Percentiles rank a stretch among this genome's conserved stretches.
These are phyloP conservation scores for Hyposoter dolosus DNA, from an alignment of 2,888 invertebrate genomes.

Conservation along the genomic window DNA sequence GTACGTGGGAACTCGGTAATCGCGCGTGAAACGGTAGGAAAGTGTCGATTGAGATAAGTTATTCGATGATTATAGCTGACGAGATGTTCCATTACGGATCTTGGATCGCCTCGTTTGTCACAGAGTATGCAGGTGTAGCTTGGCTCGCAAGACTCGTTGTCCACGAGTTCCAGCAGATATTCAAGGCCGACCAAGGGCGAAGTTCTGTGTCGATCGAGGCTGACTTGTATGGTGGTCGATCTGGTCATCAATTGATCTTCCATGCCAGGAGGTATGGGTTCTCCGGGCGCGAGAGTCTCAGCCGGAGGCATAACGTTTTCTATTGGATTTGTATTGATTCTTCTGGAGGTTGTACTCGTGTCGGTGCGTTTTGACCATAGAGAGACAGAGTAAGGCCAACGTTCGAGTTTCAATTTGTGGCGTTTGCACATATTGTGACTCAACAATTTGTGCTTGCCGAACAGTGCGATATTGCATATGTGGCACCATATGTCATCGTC, in stretches of 20 bases:
- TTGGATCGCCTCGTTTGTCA: conserved; percentile 91
- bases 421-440: conserved; percentile 83
- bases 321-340: conserved; percentile 62
- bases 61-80: conserved; percentile 91
- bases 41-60: conserved; percentile 90
- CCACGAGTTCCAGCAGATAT: conserved; percentile 91
- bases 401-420: conserved; percentile 83
- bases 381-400: conserved; percentile 83
- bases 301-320: conserved; percentile 68
- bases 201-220: conserved; percentile 86
- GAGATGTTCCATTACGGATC: conserved; percentile 92
- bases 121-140: conserved; percentile 92
- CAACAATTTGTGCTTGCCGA: conserved; percentile 82
- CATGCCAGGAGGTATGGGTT: conserved; percentile 90
- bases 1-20: conserved; percentile 88
- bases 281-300: conserved; percentile 87
- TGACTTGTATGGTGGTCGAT: conserved; percentile 85
- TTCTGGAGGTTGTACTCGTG: conserved; percentile 73
- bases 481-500: conserved; percentile 84
- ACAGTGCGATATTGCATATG: conserved; percentile 83
- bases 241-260: conserved; percentile 87
- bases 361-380: conserved; percentile 82
- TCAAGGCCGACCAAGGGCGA: conserved; percentile 90
- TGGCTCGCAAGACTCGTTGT: conserved; percentile 89
- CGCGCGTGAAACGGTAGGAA: conserved; percentile 87